Base-by-base conservation (phyloP, 2,797 vertebrate species). In the Tadarida brasiliensis region DNA sequence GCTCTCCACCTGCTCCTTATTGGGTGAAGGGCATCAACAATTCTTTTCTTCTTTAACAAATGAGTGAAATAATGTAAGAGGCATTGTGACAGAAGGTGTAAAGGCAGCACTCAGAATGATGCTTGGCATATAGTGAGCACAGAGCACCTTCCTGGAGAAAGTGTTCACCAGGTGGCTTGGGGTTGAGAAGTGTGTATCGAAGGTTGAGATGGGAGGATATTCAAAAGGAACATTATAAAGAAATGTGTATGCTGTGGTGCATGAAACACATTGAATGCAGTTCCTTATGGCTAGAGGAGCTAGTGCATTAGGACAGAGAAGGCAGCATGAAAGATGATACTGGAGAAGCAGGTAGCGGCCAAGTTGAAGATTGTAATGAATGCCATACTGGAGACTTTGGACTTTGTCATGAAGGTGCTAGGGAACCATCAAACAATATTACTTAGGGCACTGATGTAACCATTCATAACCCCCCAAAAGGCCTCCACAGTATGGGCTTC, bases 201-300 rank as follows among this genome's bases (percentile, higher is more conserved):
- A 17, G 6, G 3, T 11, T 54, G 49, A 63, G 9, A 33, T 5
- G 54, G 30, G 17, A 80, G 9, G 49, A 51, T 10, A 3, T 26
- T 56, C 39, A 70, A 39, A 78, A 24, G 49, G n/a, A 47, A 16
- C 5, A 28, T 1, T 44, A 7, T 71, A 44, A 65, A 35, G 28
- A 24, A 20, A 22, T 35, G 16, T 71, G 49, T 28, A 22, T n/a
- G 7, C 11, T 12, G 6, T 15, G n/a, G 47, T 3, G 2, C 17
- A 0, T 14, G 16, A 44, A 26, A 33, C 26, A n/a, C 22, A 12
- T 14, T n/a, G 2, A 10, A 20, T 11, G 15, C 2, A 8, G n/a
- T 20, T 85, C 73, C 51, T 73, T 9, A 22, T 24, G 81, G 22
- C 17, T 59, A 8, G 57, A 68, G 33, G 5, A 61, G 74, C 57